Evolutionary conservation across 2,888 invertebrate species (phyloP), one percentile per base, ranked within the genome.

Genomic region (Sisyra terminalis): DNA sequence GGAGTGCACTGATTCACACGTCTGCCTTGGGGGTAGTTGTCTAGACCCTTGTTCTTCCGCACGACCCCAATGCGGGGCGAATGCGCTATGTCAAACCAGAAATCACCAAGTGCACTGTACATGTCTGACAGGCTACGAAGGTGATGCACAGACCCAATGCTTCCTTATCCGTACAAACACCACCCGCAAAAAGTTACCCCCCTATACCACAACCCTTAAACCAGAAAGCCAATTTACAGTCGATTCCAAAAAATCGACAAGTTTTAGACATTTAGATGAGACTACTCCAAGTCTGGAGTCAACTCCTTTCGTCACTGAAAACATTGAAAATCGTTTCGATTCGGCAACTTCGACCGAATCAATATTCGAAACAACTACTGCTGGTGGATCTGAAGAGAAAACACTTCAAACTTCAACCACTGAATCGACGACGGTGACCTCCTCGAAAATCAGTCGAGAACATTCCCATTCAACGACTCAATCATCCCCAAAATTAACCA

Each of bases 141-240:
- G 71, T 48, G 67, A 72, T 56, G 63, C 71, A n/a, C 60, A 63
- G 48, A 54, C 65, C 40, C 61, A 65, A 49, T 72, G 72, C 55
- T 14, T 17, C 13, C n/a, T 35, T 14, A 35, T 15, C 9, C 35
- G 3, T 13, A 35, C 35, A 15, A 35, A 35, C 7, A 10, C 10
- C 10, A 29, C 9, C 9, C 13, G 10, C 11, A 42, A 18, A 17
- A 38, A 18, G 17, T 32, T 38, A 14, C 13, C 34, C 15, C 30
- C 35, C 15, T 29, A 40, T n/a, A 30, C 29, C 11, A 45, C 40
- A 18, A 34, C 9, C 13, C 17, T 34, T 34, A 39, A 13, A 29
- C 14, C 32, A 7, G 40, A 40, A 7, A 40, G 10, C 24, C 24
- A 24, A 24, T 24, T 5, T 7, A 24, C 24, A 5, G 24, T 24